Conservation (phyloP, 1,140 invertebrate genomes). For the Glossosoma conforme region DNA sequence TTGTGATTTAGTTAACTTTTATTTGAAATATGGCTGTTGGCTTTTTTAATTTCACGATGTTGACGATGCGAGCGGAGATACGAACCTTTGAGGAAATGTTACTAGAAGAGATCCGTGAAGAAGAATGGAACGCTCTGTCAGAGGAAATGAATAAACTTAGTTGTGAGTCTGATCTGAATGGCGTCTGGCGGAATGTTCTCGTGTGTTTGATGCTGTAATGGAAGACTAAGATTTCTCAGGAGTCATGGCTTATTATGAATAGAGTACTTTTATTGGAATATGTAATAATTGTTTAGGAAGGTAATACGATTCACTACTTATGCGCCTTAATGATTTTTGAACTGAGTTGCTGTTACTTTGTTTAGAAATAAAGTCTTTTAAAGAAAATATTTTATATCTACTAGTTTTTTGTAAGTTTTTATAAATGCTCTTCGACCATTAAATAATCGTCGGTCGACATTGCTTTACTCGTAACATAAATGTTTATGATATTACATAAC, state of each 20-base stretch:
- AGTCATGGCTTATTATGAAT: slow-evolving; percentile 29
- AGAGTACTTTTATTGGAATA: slow-evolving; percentile 29
- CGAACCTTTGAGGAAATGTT: too few relatives aligned
- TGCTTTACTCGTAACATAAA: slow-evolving; percentile 14
- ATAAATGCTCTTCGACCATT: slow-evolving; percentile 6
- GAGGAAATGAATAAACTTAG: too few relatives aligned
- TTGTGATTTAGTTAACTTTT: slow-evolving; percentile 30
- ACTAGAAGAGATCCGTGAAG: too few relatives aligned
- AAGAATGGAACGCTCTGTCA: too few relatives aligned
- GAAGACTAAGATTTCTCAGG: slow-evolving; percentile 25
- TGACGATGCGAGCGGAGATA: too few relatives aligned
- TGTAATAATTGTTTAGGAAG: slow-evolving; percentile 27
- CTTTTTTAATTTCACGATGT: too few relatives aligned
- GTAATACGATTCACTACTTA: slow-evolving; percentile 26
- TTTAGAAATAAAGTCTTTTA: slow-evolving; percentile 26
- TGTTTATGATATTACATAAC: slow-evolving; percentile 1
- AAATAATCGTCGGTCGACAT: not conserved
- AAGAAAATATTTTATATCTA: slow-evolving; percentile 19
- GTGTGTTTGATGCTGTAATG: slow-evolving; percentile 10
- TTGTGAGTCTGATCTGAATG: too few relatives aligned
- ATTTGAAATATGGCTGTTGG: slow-evolving; percentile 29
- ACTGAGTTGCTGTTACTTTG: slow-evolving; percentile 26
- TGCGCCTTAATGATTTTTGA: slow-evolving; percentile 30
- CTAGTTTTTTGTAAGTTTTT: slow-evolving; percentile 16
- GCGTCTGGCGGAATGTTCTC: not conserved